A percentile compares a stretch with the other conserved stretches of the same genome.
Conservation (phyloP, 2,797 vertebrate genomes). For the Mus spretus region DNA sequence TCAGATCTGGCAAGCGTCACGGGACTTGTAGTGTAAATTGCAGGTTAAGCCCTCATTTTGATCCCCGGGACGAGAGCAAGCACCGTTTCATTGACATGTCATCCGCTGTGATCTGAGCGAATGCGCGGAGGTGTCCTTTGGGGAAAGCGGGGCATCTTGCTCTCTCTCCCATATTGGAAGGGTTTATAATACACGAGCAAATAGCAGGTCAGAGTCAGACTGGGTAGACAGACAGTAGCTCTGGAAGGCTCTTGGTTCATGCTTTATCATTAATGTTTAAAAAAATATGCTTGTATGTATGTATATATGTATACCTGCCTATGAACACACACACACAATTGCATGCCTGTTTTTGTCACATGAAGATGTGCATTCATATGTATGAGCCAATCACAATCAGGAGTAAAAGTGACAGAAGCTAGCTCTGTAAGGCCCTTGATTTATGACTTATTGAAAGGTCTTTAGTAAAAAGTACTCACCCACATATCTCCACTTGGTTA, state of each 20-base stretch:
- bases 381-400: neutral
- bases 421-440: slow-evolving; percentile 82
- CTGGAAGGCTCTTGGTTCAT: slow-evolving; percentile 81
- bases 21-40: slow-evolving; percentile 91
- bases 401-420: slow-evolving; percentile 82
- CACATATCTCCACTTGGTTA: slow-evolving; percentile 74
- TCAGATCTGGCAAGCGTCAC: slow-evolving; percentile 88
- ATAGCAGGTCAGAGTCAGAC: slow-evolving; percentile 57
- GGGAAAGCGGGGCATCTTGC: slow-evolving; percentile 89
- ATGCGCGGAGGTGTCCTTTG: slow-evolving; percentile 87
- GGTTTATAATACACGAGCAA: slow-evolving; percentile 89
- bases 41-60: slow-evolving; percentile 94
- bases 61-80: slow-evolving; percentile 90
- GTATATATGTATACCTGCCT: neutral
- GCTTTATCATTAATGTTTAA: neutral
- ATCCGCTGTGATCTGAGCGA: slow-evolving; percentile 86
- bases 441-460: slow-evolving; percentile 77
- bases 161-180: slow-evolving; percentile 90
- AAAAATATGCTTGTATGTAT: neutral
- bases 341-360: neutral
- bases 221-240: slow-evolving; percentile 74
- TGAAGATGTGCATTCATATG: neutral
- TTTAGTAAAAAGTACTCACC: slow-evolving; percentile 69
- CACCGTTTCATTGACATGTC: slow-evolving; percentile 91
- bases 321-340: neutral